These are phyloP conservation scores for Stomatorhinus ivindoensis DNA, from an alignment of 2,113 vertebrate species.

Conservation along the genomic window DNA sequence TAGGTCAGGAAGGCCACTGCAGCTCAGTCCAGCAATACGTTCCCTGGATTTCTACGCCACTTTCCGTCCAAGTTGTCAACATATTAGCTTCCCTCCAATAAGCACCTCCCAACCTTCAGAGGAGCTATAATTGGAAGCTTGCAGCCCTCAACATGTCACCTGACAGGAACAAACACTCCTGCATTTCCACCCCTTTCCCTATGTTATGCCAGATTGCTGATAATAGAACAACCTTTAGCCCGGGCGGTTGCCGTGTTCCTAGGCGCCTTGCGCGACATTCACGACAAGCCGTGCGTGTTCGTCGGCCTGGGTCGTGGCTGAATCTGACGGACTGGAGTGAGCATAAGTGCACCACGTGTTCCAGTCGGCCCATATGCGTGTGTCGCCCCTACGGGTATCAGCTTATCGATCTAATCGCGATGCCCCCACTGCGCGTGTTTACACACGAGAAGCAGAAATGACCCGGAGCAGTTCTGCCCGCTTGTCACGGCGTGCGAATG, in stretches of 20 bases:
- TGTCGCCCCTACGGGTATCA: neutral
- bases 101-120: slow-evolving; percentile 7
- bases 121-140: slow-evolving; percentile 10
- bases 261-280: neutral
- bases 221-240: slow-evolving; percentile 13
- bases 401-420: neutral
- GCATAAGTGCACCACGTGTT: neutral
- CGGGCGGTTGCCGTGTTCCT: neutral
- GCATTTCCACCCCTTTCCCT: neutral
- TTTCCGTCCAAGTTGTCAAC: neutral
- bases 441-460: neutral
- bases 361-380: neutral
- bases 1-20: neutral
- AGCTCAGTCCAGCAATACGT: neutral
- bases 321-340: neutral
- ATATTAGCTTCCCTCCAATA: neutral
- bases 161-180: neutral
- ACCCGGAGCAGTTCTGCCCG: neutral
- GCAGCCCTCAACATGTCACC: neutral
- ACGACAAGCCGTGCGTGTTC: neutral
- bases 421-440: neutral
- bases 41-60: neutral
- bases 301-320: neutral
- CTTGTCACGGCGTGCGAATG: too few relatives aligned
- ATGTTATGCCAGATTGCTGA: slow-evolving; percentile 6